A percentile compares a stretch with the other conserved stretches of the same genome.
Conservation (phyloP, 2,888 invertebrate genomes). For the Cosmorhoe ocellata region DNA sequence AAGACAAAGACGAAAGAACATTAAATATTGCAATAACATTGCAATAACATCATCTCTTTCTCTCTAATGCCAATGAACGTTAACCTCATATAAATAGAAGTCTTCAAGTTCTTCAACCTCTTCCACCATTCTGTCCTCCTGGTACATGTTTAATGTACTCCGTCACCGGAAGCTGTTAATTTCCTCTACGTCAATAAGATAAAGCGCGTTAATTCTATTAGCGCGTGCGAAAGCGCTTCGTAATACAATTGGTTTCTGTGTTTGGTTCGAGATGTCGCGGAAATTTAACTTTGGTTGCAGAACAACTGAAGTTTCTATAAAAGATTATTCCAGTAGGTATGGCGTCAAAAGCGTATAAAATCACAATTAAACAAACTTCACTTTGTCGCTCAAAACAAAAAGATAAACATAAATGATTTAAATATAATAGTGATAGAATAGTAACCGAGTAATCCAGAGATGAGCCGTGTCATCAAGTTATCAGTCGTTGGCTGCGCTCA, state of each 20-base stretch:
- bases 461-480: constrained; percentile 7
- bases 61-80: no score
- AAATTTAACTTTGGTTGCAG: constrained; percentile 14
- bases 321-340: background rate
- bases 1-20: no score
- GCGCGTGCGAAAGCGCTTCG: constrained; percentile 1
- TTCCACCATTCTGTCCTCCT: background rate
- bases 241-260: constrained; percentile 8
- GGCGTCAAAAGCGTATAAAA: background rate
- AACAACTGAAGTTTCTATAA: background rate
- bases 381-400: no score
- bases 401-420: no score
- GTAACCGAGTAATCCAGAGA: background rate
- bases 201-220: constrained; percentile 15
- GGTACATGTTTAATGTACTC: background rate
- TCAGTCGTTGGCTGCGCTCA: background rate
- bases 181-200: constrained; percentile 7
- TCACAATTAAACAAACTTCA: no score
- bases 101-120: no score
- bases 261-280: constrained; percentile 4
- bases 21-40: no score
- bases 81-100: no score
- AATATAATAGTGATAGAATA: no score
- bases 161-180: constrained; percentile 4
- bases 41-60: no score